These are phyloP conservation scores for Aldrovandia affinis DNA, from an alignment of 2,797 vertebrate species.

Conservation along the genomic window DNA sequence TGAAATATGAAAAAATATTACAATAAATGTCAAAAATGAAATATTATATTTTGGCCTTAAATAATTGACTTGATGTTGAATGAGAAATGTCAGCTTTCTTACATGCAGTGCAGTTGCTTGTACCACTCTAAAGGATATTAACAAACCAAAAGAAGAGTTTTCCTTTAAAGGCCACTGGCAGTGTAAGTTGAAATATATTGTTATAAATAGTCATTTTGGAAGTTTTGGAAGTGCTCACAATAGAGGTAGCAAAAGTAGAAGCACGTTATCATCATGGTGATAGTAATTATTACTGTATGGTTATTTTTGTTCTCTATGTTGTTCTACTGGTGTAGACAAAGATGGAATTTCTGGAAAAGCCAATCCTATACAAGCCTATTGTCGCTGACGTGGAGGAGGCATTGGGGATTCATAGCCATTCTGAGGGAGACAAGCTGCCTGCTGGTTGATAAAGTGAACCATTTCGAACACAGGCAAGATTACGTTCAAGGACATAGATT, in stretches of 20 bases:
- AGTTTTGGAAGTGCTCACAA: not conserved
- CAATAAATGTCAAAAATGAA: constrained; percentile 41
- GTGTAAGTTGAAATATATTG: not conserved
- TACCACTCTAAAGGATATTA: constrained; percentile 20
- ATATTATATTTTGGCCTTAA: constrained; percentile 34
- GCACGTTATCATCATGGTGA: no score
- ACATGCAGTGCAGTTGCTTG: not conserved
- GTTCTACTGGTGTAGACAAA: not conserved
- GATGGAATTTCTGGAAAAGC: constrained; percentile 29
- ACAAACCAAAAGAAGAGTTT: not conserved
- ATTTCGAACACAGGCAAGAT: constrained; percentile 76
- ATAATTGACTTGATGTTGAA: constrained; percentile 34
- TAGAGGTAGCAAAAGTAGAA: not conserved
- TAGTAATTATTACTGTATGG: not conserved
- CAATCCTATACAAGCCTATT: constrained; percentile 58
- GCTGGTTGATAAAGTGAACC: constrained; percentile 75
- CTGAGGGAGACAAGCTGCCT: constrained; percentile 70
- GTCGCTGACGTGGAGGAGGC: constrained; percentile 62
- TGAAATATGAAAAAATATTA: constrained; percentile 43
- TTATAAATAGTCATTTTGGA: not conserved
- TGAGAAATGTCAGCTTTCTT: constrained; percentile 26
- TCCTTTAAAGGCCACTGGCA: not conserved
- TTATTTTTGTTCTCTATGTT: not conserved
- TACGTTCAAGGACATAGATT: constrained; percentile 79
- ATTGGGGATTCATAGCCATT: constrained; percentile 65